Evolutionary conservation across 2,113 vertebrate genomes (phyloP).

Genomic region (Callionymus lyra): DNA sequence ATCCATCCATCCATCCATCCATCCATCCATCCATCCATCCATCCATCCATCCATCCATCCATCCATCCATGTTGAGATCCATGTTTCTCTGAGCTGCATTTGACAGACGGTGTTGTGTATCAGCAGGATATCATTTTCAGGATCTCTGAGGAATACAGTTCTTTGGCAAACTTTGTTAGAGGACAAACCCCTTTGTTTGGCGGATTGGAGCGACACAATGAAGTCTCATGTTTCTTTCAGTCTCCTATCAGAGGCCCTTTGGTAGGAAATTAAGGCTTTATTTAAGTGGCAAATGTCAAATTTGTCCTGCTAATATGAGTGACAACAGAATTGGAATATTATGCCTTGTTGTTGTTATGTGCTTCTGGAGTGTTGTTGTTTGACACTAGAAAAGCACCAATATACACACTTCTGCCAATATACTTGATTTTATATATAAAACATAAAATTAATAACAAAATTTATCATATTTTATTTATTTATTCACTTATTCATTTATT

Average conservation of each 20-base stretch:
- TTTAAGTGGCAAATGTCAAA: constrained; percentile 31
- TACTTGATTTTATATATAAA: too few relatives aligned
- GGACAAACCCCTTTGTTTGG: constrained; percentile 29
- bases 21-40: background rate
- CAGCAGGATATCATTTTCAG: constrained; percentile 18
- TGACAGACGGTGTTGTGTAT: constrained; percentile 19
- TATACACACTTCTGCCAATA: too few relatives aligned
- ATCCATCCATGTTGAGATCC: too few relatives aligned
- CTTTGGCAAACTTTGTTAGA: constrained; percentile 16
- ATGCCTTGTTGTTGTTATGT: too few relatives aligned
- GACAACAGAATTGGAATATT: constrained; percentile 5
- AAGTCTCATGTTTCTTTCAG: constrained; percentile 27
- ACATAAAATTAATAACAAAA: too few relatives aligned
- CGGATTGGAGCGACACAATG: constrained; percentile 20
- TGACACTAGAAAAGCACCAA: too few relatives aligned
- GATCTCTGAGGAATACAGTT: too few relatives aligned
- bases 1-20: too few relatives aligned
- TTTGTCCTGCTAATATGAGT: constrained; percentile 21
- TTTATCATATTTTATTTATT: too few relatives aligned
- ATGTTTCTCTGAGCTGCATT: background rate
- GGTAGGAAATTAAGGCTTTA: constrained; percentile 12
- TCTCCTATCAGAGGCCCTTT: constrained; percentile 30
- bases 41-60: background rate
- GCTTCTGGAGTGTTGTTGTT: too few relatives aligned
- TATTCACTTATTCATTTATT: too few relatives aligned